Evolutionary conservation across 2,888 invertebrate species (phyloP), one percentile per base, ranked within the genome.

Genomic region (Tenthredo mesomela): DNA sequence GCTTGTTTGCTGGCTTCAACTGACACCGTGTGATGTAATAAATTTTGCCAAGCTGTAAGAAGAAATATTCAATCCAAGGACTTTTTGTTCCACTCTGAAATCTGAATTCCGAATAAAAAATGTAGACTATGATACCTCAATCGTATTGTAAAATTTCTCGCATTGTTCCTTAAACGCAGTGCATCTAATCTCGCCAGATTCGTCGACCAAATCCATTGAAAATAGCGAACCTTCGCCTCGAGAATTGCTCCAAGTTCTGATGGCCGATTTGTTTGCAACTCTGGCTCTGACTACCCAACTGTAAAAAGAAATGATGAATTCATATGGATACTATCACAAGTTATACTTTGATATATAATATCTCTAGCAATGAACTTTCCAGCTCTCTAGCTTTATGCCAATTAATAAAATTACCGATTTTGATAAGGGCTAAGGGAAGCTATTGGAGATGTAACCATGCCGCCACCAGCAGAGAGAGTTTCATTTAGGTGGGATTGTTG

Each of bases 1-100:
- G 96, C 91, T 98, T 99, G 93, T 99, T 99, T 0, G 99, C 99
- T 1, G 97, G 95, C 93, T 99, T 99, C n/a, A 99, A 93, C 73
- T 95, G 94, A 87, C 97, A 97, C 86, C 96, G 96, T 73, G 97
- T 97, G 86, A 99, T 96, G 92, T 96, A 98, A 93, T 98, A 99
- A 0, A 99, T 96, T 93, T 97, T 96, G 89, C 97, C 96, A 0
- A 95, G 94, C 96, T 97, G 90, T 33, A 92, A 90, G 84, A 85
- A 75, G 37, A 84, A 9, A 25, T 37, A 40, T 29, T 54, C 7
- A 54, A 29, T 33, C 6, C 12, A 50, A 86, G 6, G 12, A n/a
- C 4, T 43, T 43, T 10, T 65, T 54, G 15, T 15, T 18, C 15
- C 54, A 71, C 29, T 18, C 40, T 82, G 67, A 37, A 5, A 77